phyloP scores from a whole-genome alignment of 2,113 vertebrate species.

The Egretta garzetta region DNA sequence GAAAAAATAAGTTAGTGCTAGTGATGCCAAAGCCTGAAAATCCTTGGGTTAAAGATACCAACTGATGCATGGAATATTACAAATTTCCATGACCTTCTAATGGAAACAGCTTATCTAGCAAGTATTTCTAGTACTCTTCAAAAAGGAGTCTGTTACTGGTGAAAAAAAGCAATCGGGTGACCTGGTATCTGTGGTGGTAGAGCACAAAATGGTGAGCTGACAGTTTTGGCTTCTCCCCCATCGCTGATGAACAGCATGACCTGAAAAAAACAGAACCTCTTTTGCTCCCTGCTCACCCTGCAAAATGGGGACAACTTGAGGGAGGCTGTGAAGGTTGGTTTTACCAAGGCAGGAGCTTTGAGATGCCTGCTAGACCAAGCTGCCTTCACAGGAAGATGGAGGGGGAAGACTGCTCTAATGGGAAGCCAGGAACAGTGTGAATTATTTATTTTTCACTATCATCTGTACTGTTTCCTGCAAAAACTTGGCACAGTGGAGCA shows the following conservation, averaged over 20 bases:
- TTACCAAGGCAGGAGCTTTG: background rate
- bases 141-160: background rate
- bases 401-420: background rate
- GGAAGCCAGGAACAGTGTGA: background rate
- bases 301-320: background rate
- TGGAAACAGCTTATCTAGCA: background rate
- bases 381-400: background rate
- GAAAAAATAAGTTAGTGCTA: constrained; percentile 2
- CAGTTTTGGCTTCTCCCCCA: background rate
- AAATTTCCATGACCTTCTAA: background rate
- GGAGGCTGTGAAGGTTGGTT: accelerated
- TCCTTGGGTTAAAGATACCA: background rate
- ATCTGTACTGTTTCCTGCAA: background rate
- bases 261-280: background rate
- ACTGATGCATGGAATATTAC: background rate
- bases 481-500: background rate
- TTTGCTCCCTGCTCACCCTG: background rate
- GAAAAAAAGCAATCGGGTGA: background rate
- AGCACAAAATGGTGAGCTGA: background rate
- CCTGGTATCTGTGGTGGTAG: background rate
- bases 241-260: background rate
- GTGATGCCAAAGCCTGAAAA: constrained; percentile 4
- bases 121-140: background rate
- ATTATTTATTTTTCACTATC: background rate
- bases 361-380: background rate